Conservation (phyloP, 2,113 vertebrate species). For the Eupsittula cactorum region DNA sequence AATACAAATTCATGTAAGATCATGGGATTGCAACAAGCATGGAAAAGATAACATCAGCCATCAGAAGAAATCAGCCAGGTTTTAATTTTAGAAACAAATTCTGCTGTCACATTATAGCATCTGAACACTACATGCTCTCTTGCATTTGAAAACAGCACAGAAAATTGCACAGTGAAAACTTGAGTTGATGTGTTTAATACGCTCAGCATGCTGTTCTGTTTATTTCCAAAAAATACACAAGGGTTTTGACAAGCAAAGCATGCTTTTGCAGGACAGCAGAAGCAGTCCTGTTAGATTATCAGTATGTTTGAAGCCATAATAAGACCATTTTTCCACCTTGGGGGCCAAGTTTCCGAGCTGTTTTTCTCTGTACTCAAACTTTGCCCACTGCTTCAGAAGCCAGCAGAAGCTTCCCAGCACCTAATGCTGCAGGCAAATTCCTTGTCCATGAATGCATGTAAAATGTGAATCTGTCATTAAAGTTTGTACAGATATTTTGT, state of each 20-base stretch:
- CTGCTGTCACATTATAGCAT: slow-evolving; percentile 50
- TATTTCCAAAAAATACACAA: not conserved
- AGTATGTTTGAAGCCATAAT: not conserved
- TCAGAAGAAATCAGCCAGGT: slow-evolving; percentile 36
- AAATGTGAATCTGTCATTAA: not conserved
- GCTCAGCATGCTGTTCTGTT: not conserved
- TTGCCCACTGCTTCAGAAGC: not conserved
- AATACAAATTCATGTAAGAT: not conserved
- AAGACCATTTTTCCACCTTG: not conserved
- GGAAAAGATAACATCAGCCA: not conserved
- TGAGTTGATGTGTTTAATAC: not conserved
- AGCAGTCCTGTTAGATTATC: not conserved
- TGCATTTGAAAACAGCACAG: slow-evolving; percentile 45
- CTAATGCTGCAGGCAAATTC: not conserved
- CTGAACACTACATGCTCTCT: not conserved
- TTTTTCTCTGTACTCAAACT: not conserved
- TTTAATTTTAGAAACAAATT: slow-evolving; percentile 63
- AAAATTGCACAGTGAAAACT: not conserved
- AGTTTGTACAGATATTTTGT: not conserved
- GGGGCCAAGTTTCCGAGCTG: not conserved
- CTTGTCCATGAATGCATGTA: not conserved
- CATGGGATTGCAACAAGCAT: not conserved
- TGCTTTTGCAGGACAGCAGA: not conserved
- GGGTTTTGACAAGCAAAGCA: not conserved
- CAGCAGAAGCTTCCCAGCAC: not conserved